Evolutionary conservation across 2,888 invertebrate genomes (phyloP).

Genomic region (Brachyopa scutellaris): DNA sequence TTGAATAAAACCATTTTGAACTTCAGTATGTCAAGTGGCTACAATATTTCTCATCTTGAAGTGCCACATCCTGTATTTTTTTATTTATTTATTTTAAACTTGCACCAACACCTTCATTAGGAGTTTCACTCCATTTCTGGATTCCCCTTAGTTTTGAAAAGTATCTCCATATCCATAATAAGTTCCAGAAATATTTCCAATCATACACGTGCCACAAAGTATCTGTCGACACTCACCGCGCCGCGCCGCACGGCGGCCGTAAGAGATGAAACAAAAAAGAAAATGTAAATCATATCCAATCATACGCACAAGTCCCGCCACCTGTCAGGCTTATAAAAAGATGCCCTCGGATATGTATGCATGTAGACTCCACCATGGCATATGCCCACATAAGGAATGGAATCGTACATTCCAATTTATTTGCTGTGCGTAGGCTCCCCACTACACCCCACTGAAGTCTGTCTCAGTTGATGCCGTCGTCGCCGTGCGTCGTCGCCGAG

Average conservation of each 20-base stretch:
- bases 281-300: slow-evolving; percentile 66
- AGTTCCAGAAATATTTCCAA: slow-evolving; percentile 24
- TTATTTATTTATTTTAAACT: too few species aligned
- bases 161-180: neutral
- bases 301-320: slow-evolving; percentile 50
- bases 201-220: slow-evolving; percentile 5
- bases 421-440: slow-evolving; percentile 54
- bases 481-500: too few species aligned
- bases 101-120: too few species aligned
- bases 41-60: neutral
- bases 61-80: slow-evolving; percentile 3
- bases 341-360: slow-evolving; percentile 5
- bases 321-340: slow-evolving; percentile 42
- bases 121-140: neutral
- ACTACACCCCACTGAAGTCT: slow-evolving; percentile 3
- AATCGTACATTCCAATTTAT: slow-evolving; percentile 57
- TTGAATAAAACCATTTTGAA: too few species aligned
- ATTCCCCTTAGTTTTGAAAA: neutral
- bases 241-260: too few species aligned
- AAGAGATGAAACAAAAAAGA: neutral
- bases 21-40: neutral
- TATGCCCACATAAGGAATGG: slow-evolving; percentile 57
- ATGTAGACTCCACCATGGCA: neutral
- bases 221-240: neutral
- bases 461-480: slow-evolving; percentile 47